Percentiles rank a stretch among this genome's conserved stretches.
Conservation (phyloP, 2,113 vertebrate genomes). For the Callaeas wilsoni region DNA sequence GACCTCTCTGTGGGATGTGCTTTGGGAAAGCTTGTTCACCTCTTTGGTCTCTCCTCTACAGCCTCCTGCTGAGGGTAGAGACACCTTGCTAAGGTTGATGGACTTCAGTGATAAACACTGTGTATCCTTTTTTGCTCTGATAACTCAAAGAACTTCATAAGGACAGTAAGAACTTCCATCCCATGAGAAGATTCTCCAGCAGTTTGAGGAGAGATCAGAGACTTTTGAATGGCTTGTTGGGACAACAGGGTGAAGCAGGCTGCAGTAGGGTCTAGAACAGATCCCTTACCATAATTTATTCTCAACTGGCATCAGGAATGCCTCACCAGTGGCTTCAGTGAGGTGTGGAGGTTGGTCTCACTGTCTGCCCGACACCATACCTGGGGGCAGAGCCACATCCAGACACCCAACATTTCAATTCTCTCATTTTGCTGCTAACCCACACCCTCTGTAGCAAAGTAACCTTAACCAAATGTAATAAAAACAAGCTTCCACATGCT, state of each 20-base stretch:
- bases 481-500: not conserved
- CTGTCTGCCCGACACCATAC: not conserved
- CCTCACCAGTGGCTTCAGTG: not conserved
- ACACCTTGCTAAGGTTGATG: not conserved
- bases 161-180: not conserved
- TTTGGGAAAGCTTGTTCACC: not conserved
- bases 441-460: not conserved
- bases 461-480: not conserved
- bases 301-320: fast-evolving
- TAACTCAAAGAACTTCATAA: not conserved
- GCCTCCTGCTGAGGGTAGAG: not conserved
- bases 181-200: not conserved
- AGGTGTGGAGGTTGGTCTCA: not conserved
- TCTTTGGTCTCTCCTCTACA: not conserved
- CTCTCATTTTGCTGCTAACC: not conserved
- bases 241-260: not conserved
- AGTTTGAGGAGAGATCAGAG: not conserved
- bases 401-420: not conserved
- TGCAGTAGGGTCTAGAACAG: not conserved
- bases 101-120: not conserved
- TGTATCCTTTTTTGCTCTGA: not conserved
- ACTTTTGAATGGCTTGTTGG: not conserved
- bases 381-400: not conserved
- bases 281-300: not conserved
- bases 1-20: not conserved